Conservation (phyloP, 2,797 vertebrate species). For the Florisuga fusca region DNA sequence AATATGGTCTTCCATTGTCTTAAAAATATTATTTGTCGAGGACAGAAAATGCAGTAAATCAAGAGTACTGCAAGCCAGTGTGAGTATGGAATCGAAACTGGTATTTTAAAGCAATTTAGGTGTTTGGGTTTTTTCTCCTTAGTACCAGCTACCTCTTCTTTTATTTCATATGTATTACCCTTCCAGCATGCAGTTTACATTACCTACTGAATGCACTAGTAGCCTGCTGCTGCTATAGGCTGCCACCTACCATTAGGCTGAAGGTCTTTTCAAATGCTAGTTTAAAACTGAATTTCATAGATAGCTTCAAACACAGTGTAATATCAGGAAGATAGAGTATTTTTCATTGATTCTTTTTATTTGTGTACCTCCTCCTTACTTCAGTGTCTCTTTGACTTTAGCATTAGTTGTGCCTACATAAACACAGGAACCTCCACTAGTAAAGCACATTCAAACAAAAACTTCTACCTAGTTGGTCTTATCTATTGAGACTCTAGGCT, state of each 20-base stretch:
- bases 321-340: neutral
- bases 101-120: neutral
- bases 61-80: neutral
- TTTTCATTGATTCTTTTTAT: no score
- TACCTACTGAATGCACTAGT: neutral
- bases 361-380: no score
- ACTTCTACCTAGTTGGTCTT: no score
- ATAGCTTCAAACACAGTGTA: neutral
- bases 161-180: neutral
- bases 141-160: neutral
- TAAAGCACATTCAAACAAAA: no score
- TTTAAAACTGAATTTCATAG: neutral
- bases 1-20: neutral
- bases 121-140: neutral
- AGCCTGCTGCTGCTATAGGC: neutral
- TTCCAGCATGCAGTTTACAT: neutral
- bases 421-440: no score
- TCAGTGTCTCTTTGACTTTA: no score
- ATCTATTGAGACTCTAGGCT: no score
- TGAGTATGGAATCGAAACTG: neutral
- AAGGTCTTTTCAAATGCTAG: neutral
- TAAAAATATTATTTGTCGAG: neutral
- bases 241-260: neutral
- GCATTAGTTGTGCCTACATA: no score
- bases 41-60: constrained; percentile 17